phyloP scores from a whole-genome alignment of 2,797 vertebrate genomes.

The Syngnathus rostellatus region DNA sequence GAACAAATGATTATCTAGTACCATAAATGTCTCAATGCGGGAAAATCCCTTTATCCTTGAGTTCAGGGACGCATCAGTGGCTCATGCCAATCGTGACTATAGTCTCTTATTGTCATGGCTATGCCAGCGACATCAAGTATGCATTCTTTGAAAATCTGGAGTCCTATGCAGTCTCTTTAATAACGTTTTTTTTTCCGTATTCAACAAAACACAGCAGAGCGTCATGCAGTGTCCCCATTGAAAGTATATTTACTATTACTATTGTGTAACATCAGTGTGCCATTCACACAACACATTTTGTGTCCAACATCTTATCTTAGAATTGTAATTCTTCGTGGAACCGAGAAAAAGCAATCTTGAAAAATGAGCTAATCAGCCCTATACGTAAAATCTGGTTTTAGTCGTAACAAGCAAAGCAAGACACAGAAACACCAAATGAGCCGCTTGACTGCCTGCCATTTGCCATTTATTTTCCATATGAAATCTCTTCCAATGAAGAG shows the following conservation, averaged over 20 bases:
- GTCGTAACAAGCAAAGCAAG: neutral
- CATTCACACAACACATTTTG: neutral
- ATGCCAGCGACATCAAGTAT: too few species aligned
- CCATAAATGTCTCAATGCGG: neutral
- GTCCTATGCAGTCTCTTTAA: too few species aligned
- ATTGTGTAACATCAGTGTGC: neutral
- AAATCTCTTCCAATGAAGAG: neutral
- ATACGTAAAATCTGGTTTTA: neutral
- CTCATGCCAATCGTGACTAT: too few species aligned
- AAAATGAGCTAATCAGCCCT: neutral
- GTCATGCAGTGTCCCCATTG: neutral
- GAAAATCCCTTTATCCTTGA: too few species aligned
- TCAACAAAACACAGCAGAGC: neutral
- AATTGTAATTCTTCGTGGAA: neutral
- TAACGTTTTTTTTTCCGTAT: neutral
- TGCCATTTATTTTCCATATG: neutral
- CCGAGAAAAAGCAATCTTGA: neutral
- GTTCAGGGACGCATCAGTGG: too few species aligned
- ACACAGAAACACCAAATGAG: neutral
- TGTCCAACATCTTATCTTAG: neutral
- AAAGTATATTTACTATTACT: too few species aligned
- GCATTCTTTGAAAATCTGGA: too few species aligned
- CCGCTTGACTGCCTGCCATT: neutral
- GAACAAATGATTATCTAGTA: neutral
- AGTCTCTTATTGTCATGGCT: too few species aligned